Base-by-base conservation (phyloP, 2,888 invertebrate genomes). In the Catocala sponsa region DNA sequence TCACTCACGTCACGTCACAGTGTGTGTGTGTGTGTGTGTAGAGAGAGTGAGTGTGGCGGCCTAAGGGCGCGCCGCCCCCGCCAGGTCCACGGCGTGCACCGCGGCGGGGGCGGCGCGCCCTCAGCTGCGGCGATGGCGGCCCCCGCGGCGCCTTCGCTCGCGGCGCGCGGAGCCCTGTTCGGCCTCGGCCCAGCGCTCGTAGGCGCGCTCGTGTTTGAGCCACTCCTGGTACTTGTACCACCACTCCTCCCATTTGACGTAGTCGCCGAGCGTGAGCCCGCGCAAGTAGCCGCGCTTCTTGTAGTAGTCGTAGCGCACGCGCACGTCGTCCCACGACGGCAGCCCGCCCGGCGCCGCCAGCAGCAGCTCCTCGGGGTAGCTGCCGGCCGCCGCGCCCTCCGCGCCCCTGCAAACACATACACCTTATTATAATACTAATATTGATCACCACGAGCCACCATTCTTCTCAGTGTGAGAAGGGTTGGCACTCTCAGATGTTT, bases 231-330 rank as follows among this genome's bases (percentile, higher is more conserved):
- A 98, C 79, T 97, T 97, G 92, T 98, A 98, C 98, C 98, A 98
- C 98, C 98, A 98, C 86, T 98, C 98, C 90, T 98, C 98, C 98
- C 98, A 98, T 88, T 98, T 98, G 66, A 98, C 96, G 86, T 98
- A 98, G 88, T 98, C 98, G 78, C 98, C 96, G 38, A 97, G 94
- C 0, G 96, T 95, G 32, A 97, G 93, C 52, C 94, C 94, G 35
- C 35, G 35, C 53, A 98, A 92, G 80, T 98, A 98, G 0, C 98
- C 98, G 56, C 98, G 95, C 85, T 97, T 97, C 92, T 98, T 98
- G 89, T 98, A 98, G 90, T 98, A 98, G 81, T 98, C 97, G 85
- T 97, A 98, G 61, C 98, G 95, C 5, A 98, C 98, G 48, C 98
- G 95, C 4, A 98, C 98, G 82, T 98, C 98, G 83, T 98, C 98